These are phyloP conservation scores for Rousettus leschenaultii DNA, from an alignment of 2,113 vertebrate genomes.

Conservation along the genomic window DNA sequence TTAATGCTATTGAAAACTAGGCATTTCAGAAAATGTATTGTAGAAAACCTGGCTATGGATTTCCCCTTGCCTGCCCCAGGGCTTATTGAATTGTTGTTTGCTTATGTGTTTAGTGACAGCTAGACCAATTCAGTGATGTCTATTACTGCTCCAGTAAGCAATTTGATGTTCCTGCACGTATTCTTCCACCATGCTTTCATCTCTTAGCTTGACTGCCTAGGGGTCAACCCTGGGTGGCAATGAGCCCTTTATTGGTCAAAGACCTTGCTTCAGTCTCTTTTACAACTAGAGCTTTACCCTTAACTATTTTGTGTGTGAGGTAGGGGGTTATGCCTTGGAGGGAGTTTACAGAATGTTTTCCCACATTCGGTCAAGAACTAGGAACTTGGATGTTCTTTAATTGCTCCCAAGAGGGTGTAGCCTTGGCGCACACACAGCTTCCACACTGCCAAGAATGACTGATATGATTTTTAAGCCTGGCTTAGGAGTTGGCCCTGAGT, in stretches of 20 bases:
- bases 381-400: background rate
- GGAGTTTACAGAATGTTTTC: background rate
- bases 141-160: background rate
- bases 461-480: background rate
- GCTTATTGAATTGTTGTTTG: background rate
- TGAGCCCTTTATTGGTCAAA: background rate
- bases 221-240: background rate
- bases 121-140: background rate
- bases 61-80: background rate
- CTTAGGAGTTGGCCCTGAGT: background rate
- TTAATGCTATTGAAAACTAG: background rate
- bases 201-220: background rate
- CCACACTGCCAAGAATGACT: background rate
- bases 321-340: background rate
- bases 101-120: background rate
- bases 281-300: background rate
- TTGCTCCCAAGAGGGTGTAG: background rate
- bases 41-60: background rate
- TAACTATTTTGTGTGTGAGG: background rate
- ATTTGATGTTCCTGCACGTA: no score
- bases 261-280: background rate
- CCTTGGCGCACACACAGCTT: background rate
- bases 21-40: background rate
- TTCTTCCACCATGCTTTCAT: background rate
- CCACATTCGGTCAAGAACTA: background rate